phyloP scores from a whole-genome alignment of 2,113 vertebrate genomes.

The Hiodon alosoides region DNA sequence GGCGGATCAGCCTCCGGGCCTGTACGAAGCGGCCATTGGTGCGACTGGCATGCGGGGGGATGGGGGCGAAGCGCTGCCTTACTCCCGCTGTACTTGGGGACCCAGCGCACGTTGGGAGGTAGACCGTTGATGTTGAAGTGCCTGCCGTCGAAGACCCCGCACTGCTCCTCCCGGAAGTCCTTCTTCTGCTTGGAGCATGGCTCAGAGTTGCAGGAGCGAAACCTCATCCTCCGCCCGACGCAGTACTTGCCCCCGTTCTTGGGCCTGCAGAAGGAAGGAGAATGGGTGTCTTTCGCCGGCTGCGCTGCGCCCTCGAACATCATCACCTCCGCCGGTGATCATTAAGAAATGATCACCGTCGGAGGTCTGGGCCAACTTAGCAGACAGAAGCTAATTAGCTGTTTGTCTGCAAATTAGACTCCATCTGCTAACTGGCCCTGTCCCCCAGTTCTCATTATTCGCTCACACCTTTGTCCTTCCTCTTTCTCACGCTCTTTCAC shows the following conservation, averaged over 20 bases:
- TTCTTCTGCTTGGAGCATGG: constrained; percentile 83
- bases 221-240: constrained; percentile 92
- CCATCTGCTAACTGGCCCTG: no score
- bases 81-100: constrained; percentile 98
- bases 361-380: no score
- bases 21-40: no score
- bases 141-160: constrained; percentile 82
- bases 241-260: constrained; percentile 91
- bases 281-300: neutral
- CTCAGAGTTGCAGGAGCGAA: constrained; percentile 94
- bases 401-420: no score
- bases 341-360: no score
- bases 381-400: no score
- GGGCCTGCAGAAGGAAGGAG: constrained; percentile 63
- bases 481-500: neutral
- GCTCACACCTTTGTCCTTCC: neutral
- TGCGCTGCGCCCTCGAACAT: neutral
- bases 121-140: constrained; percentile 98
- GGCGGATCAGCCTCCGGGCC: no score
- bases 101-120: constrained; percentile 90
- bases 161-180: constrained; percentile 95
- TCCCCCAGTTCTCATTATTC: no score
- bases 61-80: constrained; percentile 44
- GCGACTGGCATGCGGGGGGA: no score
- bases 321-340: no score